These are phyloP conservation scores for Neomorphus geoffroyi DNA, from an alignment of 2,797 vertebrate genomes.

Conservation along the genomic window DNA sequence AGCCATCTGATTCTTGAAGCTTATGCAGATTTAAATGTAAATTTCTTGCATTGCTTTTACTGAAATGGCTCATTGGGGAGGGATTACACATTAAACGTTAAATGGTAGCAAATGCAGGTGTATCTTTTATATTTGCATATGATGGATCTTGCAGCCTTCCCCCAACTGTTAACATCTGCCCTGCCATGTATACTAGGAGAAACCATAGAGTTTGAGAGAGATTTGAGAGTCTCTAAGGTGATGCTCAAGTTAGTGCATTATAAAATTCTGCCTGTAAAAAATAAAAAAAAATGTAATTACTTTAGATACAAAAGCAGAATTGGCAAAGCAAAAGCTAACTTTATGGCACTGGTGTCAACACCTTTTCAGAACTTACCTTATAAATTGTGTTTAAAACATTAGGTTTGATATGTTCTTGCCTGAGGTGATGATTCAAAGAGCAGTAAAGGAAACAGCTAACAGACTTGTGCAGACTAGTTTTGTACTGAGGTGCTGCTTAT, in stretches of 20 bases:
- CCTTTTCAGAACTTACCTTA: background rate
- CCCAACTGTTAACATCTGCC: slow-evolving; percentile 44
- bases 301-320: background rate
- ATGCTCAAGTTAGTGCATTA: slow-evolving; percentile 17
- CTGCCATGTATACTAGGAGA: slow-evolving; percentile 31
- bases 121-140: slow-evolving; percentile 54
- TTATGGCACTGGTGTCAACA: background rate
- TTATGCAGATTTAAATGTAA: slow-evolving; percentile 49
- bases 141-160: slow-evolving; percentile 30
- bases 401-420: background rate
- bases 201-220: slow-evolving; percentile 42
- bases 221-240: slow-evolving; percentile 45
- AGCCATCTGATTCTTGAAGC: slow-evolving; percentile 36
- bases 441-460: background rate
- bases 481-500: background rate
- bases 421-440: background rate
- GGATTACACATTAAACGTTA: too few species aligned
- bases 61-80: slow-evolving; percentile 40
- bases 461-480: background rate
- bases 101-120: too few species aligned
- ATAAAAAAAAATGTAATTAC: background rate
- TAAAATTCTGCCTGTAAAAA: slow-evolving; percentile 14
- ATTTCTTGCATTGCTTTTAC: slow-evolving; percentile 53
- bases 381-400: background rate
- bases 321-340: slow-evolving; percentile 1